These are phyloP conservation scores for Nansenia antarctica DNA, from an alignment of 2,113 vertebrate species.

Conservation along the genomic window DNA sequence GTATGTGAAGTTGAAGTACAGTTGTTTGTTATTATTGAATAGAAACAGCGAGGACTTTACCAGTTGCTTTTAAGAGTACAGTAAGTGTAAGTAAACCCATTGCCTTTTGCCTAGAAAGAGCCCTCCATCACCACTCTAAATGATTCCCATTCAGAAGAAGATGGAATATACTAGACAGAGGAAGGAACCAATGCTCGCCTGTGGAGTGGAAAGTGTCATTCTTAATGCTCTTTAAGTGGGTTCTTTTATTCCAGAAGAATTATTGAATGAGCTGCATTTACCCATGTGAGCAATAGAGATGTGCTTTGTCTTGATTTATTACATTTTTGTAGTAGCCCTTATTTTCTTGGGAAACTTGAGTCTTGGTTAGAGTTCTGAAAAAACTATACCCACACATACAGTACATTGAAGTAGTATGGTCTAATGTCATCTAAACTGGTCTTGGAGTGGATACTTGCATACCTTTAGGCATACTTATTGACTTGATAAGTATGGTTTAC, in stretches of 20 bases:
- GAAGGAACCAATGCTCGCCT: background rate
- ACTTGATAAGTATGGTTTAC: constrained; percentile 26
- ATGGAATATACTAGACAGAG: background rate
- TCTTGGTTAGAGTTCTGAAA: background rate
- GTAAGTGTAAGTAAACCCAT: too few species aligned
- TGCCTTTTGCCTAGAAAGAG: background rate
- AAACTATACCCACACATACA: constrained; percentile 7
- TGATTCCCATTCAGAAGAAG: background rate
- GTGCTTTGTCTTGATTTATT: constrained; percentile 2
- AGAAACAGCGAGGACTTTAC: background rate
- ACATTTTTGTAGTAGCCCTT: background rate
- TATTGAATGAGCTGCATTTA: constrained; percentile 2
- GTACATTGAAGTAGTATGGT: constrained; percentile 23
- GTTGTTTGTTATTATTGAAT: background rate
- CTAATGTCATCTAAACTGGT: constrained; percentile 40
- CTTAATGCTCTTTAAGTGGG: background rate
- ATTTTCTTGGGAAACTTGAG: background rate
- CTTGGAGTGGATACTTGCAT: constrained; percentile 33
- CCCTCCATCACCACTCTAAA: background rate
- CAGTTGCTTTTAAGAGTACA: background rate
- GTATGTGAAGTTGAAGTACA: background rate
- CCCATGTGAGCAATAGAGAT: constrained; percentile 1
- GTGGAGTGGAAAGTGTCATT: constrained; percentile 4
- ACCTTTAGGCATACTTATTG: constrained; percentile 27
- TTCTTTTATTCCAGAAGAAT: constrained; percentile 11